Evolutionary conservation across 2,888 invertebrate genomes (phyloP).

Genomic region (Brachypalpus laphriformis): DNA sequence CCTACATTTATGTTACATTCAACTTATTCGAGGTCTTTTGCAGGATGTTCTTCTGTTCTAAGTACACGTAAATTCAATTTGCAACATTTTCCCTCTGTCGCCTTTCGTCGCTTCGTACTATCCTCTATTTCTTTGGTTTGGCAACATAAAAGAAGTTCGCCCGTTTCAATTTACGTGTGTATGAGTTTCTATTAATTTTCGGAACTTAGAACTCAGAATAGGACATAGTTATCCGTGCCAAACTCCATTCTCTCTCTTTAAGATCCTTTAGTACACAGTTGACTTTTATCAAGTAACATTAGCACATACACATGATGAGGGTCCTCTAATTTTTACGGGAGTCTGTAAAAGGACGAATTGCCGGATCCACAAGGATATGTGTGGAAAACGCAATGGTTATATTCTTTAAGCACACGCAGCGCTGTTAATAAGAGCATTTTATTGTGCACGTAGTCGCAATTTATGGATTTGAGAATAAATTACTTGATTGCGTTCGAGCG

Average conservation of each 20-base stretch:
- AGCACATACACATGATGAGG: not conserved
- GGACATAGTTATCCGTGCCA: not conserved
- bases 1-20: slow-evolving; percentile 16
- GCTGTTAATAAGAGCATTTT: slow-evolving; percentile 28
- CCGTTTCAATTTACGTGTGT: not conserved
- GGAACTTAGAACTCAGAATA: slow-evolving; percentile 9
- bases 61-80: slow-evolving; percentile 66
- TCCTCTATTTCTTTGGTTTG: not conserved
- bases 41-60: slow-evolving; percentile 24
- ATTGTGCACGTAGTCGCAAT: slow-evolving; percentile 47
- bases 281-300: not conserved
- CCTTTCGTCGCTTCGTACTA: not conserved
- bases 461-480: slow-evolving; percentile 49
- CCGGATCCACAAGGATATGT: not conserved
- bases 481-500: slow-evolving; percentile 42
- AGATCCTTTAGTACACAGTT: not conserved
- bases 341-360: slow-evolving; percentile 1
- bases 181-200: slow-evolving; percentile 9
- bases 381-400: not conserved
- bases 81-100: not conserved
- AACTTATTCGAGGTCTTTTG: slow-evolving; percentile 36
- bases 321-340: slow-evolving; percentile 8
- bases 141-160: slow-evolving; percentile 4
- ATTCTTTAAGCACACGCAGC: not conserved
- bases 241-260: not conserved